These are phyloP conservation scores for Passer domesticus DNA, from an alignment of 2,113 vertebrate genomes.

Conservation along the genomic window DNA sequence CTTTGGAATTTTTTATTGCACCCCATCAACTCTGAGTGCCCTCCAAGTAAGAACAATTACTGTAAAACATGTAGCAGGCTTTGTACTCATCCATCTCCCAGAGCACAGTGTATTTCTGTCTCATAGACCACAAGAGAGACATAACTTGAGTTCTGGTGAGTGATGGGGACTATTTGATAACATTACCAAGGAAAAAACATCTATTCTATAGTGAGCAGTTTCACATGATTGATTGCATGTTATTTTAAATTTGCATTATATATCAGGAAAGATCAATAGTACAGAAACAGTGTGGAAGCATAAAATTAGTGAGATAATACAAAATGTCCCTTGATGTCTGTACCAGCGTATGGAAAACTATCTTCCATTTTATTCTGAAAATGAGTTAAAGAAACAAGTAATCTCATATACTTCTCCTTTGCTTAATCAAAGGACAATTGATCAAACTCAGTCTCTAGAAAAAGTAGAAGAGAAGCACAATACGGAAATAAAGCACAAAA, in stretches of 20 bases:
- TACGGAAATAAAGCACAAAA: not conserved
- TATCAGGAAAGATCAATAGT: not conserved
- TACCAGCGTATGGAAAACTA: not conserved
- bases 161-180: not conserved
- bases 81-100: not conserved
- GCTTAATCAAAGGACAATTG: not conserved
- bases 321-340: not conserved
- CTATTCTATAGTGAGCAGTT: not conserved
- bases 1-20: not conserved
- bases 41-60: not conserved
- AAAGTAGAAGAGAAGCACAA: not conserved
- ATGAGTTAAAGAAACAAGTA: accelerated
- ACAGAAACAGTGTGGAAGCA: not conserved
- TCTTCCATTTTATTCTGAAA: not conserved
- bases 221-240: not conserved
- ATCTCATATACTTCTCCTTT: not conserved
- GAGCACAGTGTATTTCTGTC: not conserved
- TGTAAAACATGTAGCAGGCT: not conserved
- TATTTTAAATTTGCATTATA: not conserved
- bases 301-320: not conserved
- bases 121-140: not conserved
- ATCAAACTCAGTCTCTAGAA: not conserved
- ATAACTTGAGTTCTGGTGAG: not conserved
- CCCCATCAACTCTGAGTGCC: not conserved
- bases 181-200: not conserved